Evolutionary conservation across 2,113 vertebrate genomes (phyloP).

Genomic region (Phoenicopterus ruber): DNA sequence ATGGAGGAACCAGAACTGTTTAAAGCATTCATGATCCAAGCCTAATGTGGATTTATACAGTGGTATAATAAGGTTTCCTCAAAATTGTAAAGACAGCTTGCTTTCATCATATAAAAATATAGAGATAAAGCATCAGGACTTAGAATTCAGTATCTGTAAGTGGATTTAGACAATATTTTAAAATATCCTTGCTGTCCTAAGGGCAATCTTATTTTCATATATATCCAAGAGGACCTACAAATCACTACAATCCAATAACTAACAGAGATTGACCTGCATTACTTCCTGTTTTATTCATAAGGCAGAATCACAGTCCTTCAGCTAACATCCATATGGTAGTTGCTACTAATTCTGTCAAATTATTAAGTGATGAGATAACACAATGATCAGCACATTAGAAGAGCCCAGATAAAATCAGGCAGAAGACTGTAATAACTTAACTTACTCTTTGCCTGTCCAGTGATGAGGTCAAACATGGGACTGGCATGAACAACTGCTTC

Average conservation of each 20-base stretch:
- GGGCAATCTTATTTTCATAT: conserved; percentile 10
- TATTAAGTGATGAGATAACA: background rate
- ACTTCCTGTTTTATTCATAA: background rate
- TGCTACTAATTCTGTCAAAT: background rate
- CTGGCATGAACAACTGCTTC: background rate
- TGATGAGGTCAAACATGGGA: background rate
- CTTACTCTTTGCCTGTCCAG: background rate
- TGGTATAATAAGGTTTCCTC: background rate
- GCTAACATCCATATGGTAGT: background rate
- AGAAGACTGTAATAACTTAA: background rate
- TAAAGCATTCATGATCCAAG: conserved; percentile 3
- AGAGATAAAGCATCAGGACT: background rate
- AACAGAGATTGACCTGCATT: background rate
- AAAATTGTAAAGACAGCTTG: background rate
- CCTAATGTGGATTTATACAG: conserved; percentile 21
- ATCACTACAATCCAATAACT: background rate
- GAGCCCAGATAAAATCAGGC: background rate
- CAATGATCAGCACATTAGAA: background rate
- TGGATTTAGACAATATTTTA: conserved; percentile 4
- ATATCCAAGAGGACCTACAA: background rate
- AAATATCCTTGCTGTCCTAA: background rate
- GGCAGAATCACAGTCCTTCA: background rate
- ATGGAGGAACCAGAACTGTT: background rate
- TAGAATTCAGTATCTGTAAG: background rate
- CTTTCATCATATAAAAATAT: background rate